A percentile compares a stretch with the other conserved stretches of the same genome.
Evolutionary conservation across 1,140 invertebrate species (phyloP).

Genomic region (Phortica variegata): DNA sequence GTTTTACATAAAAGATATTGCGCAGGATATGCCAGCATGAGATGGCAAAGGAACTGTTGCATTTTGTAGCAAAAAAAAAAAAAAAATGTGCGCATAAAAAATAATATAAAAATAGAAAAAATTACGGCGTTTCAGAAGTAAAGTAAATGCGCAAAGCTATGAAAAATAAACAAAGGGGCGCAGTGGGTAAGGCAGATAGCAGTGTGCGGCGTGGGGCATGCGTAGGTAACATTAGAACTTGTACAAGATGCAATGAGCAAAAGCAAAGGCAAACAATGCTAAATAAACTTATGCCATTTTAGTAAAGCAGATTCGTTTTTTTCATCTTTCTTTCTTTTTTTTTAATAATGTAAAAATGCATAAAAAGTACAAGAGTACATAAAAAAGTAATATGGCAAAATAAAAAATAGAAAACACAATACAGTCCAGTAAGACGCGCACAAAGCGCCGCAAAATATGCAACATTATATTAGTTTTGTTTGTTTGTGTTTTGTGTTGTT

Average conservation of each 20-base stretch:
- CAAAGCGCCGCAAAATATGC: conserved; percentile 14
- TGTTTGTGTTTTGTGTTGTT: too few relatives aligned
- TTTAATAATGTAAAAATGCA: conserved; percentile 36
- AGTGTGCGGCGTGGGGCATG: too few relatives aligned
- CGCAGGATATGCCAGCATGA: conserved; percentile 15
- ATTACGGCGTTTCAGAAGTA: neutral
- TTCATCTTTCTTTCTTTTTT: conserved; percentile 6
- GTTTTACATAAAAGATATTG: conserved; percentile 51
- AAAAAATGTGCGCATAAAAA: neutral
- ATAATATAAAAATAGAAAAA: conserved; percentile 5
- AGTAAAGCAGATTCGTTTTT: neutral
- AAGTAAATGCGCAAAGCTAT: too few relatives aligned
- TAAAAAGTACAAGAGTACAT: conserved; percentile 39
- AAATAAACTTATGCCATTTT: too few relatives aligned
- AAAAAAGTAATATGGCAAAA: conserved; percentile 37
- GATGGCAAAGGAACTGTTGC: neutral
- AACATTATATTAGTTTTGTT: conserved; percentile 9
- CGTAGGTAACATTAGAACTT: too few relatives aligned
- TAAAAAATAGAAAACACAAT: conserved; percentile 12
- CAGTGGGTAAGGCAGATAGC: too few relatives aligned
- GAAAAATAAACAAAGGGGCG: too few relatives aligned
- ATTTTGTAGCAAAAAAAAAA: neutral
- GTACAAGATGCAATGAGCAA: too few relatives aligned
- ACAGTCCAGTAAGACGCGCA: conserved; percentile 9
- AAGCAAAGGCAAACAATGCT: too few relatives aligned